Conservation (phyloP, 2,797 vertebrate genomes). For the Melopsittacus undulatus region DNA sequence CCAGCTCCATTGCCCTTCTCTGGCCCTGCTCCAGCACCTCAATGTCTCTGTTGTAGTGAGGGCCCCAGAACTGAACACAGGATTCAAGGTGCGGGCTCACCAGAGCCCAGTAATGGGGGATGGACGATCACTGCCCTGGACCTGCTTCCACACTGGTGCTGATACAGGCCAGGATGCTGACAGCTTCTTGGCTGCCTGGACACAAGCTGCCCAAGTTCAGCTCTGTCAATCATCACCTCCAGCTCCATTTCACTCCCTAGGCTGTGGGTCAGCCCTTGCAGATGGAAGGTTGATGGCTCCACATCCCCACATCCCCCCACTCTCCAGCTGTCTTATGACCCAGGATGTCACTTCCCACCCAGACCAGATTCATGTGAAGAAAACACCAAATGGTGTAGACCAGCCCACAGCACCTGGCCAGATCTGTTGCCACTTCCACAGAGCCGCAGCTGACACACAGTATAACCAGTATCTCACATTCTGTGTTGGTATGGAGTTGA, state of each 20-base stretch:
- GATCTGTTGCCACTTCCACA: too few relatives aligned
- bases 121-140: background rate
- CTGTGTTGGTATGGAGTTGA: background rate
- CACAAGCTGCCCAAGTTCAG: background rate
- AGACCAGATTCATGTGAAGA: background rate
- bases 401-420: background rate
- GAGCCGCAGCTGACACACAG: background rate
- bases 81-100: accelerated
- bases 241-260: background rate
- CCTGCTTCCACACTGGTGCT: background rate
- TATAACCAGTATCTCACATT: background rate
- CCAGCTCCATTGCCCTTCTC: background rate
- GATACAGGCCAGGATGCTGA: background rate
- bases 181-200: background rate
- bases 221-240: background rate
- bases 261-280: background rate
- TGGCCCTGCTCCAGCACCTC: background rate
- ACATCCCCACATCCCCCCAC: background rate
- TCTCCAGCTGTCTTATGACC: background rate
- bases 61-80: background rate
- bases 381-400: accelerated
- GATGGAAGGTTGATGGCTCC: background rate
- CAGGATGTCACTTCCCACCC: background rate
- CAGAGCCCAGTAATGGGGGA: background rate
- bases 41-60: background rate